Evolutionary conservation across 2,113 vertebrate genomes (phyloP), one percentile per base, ranked within the genome.

Genomic region (Copsychus sechellarum): DNA sequence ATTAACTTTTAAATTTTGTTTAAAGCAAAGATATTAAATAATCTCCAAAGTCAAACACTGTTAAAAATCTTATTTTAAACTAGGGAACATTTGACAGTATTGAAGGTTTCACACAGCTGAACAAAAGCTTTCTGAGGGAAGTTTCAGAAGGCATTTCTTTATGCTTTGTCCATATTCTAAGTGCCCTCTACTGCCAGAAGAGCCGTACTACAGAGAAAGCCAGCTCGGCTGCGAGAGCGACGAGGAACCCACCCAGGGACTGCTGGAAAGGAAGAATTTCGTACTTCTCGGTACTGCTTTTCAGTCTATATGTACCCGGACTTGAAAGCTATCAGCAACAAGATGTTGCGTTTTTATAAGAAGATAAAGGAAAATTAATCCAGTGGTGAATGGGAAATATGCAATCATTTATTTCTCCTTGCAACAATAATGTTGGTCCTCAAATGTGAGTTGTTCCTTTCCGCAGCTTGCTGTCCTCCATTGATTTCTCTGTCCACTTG

Each of bases 161-260:
- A 34, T 33, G 95, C 90, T 97, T 98, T 98, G 94, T 96, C 96
- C 98, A 98, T 98, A 98, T 98, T 98, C 93, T 97, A 98, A 98
- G 97, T 97, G 98, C 98, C 98, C 98, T 98, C 98, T 98, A 98
- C 98, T 97, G 98, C 97, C 89, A 51, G 89, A 95, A 95, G 14
- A 96, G 51, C 65, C 92, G 93, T 79, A 98, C 90, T 97, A 84
- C 97, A 96, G 48, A 73, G 54, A 50, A 67, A 86, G 28, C 11
- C 9, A 54, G 79, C 78, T 29, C 12, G 6, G 0, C 51, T 31
- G 74, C 15, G 38, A 64, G 90, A 69, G 66, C 79, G 56, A 93
- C 69, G 11, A n/a, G 70, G 94, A 97, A 95, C 54, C 74, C 83
- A 82, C 56, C 62, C 87, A 69, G 60, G 50, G 58, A 81, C 11